Evolutionary conservation across 1,140 invertebrate genomes (phyloP).

Genomic region (Papilio xuthus): DNA sequence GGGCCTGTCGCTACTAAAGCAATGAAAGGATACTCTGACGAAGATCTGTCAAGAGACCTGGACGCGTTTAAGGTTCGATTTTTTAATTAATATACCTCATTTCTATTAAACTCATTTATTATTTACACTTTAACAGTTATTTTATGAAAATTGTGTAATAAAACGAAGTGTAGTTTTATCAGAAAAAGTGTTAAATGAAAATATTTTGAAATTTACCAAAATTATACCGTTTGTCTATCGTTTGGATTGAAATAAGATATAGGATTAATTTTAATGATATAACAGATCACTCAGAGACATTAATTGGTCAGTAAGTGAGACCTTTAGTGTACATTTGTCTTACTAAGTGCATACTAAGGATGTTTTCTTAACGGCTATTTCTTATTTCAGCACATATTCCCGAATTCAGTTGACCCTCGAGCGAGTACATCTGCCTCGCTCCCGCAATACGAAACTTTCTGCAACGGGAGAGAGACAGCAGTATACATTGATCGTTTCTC

Average conservation of each 20-base stretch:
- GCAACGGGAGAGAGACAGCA: slow-evolving; percentile 91
- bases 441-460: slow-evolving; percentile 92
- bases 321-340: no score
- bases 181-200: no score
- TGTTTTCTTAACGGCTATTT: background rate
- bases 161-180: no score
- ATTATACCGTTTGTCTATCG: no score
- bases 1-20: slow-evolving; percentile 92
- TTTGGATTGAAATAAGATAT: no score
- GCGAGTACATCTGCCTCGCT: slow-evolving; percentile 74
- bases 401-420: slow-evolving; percentile 79
- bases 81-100: background rate
- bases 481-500: slow-evolving; percentile 93
- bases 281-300: no score
- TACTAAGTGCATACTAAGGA: no score
- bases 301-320: no score
- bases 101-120: background rate
- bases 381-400: slow-evolving; percentile 75
- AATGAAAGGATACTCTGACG: slow-evolving; percentile 95
- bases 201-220: no score
- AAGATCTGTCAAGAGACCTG: slow-evolving; percentile 88
- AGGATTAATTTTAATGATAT: no score
- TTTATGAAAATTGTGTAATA: no score
- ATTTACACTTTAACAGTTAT: no score
- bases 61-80: slow-evolving; percentile 88